These are phyloP conservation scores for Cyanoramphus novaezelandiae DNA, from an alignment of 2,113 vertebrate species.

Conservation along the genomic window DNA sequence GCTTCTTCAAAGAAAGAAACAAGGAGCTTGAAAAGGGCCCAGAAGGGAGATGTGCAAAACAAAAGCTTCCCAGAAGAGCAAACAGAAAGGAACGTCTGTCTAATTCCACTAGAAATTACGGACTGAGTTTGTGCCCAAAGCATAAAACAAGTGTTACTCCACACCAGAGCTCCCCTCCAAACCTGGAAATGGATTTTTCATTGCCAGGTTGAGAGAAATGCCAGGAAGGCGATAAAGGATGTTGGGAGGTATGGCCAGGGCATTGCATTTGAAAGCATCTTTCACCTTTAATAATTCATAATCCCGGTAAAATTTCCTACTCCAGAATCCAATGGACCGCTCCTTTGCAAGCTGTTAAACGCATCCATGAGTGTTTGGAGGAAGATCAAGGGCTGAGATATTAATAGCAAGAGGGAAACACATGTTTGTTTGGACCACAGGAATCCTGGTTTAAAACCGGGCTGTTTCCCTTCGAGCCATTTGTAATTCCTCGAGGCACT, in stretches of 20 bases:
- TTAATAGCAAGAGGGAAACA: conserved; percentile 4
- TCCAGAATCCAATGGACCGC: background rate
- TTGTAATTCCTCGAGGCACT: background rate
- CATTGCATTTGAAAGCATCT: background rate
- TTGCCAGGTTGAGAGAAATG: background rate
- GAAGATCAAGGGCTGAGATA: background rate
- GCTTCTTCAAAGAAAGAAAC: background rate
- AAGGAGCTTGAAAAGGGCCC: background rate
- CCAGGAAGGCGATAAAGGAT: background rate
- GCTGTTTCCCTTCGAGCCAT: background rate
- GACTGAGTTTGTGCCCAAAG: background rate
- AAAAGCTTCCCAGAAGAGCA: background rate
- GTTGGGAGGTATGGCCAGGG: background rate
- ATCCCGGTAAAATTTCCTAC: background rate
- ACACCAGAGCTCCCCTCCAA: background rate
- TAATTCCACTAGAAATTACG: background rate
- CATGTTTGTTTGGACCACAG: background rate
- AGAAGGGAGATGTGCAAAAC: background rate
- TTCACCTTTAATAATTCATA: background rate
- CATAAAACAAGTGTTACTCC: background rate
- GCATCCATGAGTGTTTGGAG: background rate
- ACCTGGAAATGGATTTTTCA: background rate
- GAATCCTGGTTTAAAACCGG: background rate
- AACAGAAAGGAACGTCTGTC: background rate
- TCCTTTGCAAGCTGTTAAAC: background rate